Conservation (phyloP, 2,113 vertebrate genomes). For the Pao palembangensis region DNA sequence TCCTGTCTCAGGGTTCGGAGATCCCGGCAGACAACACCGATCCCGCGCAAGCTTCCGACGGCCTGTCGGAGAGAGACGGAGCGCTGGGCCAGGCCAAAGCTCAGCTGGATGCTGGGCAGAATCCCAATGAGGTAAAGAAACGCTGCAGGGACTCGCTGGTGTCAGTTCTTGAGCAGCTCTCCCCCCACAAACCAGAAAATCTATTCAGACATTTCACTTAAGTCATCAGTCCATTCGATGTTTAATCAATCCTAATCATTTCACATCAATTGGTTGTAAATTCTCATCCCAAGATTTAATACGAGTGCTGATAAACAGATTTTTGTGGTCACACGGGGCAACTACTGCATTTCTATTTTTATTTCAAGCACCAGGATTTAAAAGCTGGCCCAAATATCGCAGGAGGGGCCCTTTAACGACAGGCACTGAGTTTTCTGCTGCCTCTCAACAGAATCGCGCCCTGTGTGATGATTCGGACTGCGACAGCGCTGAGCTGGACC, state of each 20-base stretch:
- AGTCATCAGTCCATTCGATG: too few relatives aligned
- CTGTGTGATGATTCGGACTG: conserved; percentile 89
- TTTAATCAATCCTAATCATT: not conserved
- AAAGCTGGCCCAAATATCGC: not conserved
- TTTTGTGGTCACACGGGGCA: too few relatives aligned
- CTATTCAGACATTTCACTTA: too few relatives aligned
- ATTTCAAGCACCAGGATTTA: not conserved
- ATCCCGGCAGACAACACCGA: conserved; percentile 82
- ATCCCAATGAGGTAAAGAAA: conserved; percentile 72
- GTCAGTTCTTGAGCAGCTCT: conserved; percentile 10
- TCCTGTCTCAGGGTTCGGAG: conserved; percentile 87
- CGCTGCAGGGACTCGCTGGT: conserved; percentile 7
- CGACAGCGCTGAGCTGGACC: conserved; percentile 88
- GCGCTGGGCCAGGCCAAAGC: conserved; percentile 73
- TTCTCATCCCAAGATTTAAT: too few relatives aligned
- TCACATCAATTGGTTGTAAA: not conserved
- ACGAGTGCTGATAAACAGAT: too few relatives aligned
- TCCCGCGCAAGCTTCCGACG: conserved; percentile 75
- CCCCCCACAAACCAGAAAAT: too few relatives aligned
- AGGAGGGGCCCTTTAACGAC: not conserved
- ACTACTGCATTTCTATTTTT: too few relatives aligned
- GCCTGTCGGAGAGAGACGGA: conserved; percentile 79
- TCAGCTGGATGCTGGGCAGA: conserved; percentile 76
- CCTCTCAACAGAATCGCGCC: conserved; percentile 70
- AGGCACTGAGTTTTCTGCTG: not conserved